Evolutionary conservation across 2,113 vertebrate genomes (phyloP).

Genomic region (Epinephelus fuscoguttatus): DNA sequence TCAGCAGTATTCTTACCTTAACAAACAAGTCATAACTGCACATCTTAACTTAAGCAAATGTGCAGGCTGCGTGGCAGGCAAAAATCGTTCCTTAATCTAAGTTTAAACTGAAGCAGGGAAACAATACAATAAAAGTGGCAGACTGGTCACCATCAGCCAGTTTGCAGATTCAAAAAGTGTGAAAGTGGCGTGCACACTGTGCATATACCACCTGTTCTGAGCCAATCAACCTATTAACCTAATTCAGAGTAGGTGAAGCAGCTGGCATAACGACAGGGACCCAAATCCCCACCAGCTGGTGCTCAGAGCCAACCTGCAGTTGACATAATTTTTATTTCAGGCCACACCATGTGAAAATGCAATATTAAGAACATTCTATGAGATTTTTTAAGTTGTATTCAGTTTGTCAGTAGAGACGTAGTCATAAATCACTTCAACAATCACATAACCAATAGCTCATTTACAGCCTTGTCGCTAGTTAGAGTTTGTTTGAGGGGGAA

Average conservation of each 20-base stretch:
- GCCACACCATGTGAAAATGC: neutral
- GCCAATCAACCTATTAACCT: neutral
- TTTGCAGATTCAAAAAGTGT: neutral
- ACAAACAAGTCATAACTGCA: neutral
- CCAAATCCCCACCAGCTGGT: neutral
- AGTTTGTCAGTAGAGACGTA: neutral
- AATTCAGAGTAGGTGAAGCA: constrained; percentile 9
- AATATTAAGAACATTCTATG: neutral
- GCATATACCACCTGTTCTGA: neutral
- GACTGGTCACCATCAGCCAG: neutral
- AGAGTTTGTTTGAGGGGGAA: too few relatives aligned
- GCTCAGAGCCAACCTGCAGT: neutral
- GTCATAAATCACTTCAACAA: neutral
- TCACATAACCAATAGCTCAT: too few relatives aligned
- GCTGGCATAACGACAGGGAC: neutral
- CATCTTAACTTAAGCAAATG: neutral
- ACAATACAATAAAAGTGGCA: neutral
- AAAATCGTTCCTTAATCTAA: neutral
- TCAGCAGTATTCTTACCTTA: neutral
- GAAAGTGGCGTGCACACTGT: neutral
- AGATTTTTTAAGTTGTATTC: neutral
- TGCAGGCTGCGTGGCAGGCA: neutral
- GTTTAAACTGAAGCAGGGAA: neutral
- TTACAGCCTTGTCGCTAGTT: too few relatives aligned
- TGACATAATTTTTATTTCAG: neutral